These are phyloP conservation scores for Zoanthus solanderi DNA, from an alignment of 92 coral and sea anemone genomes.

Conservation along the genomic window DNA sequence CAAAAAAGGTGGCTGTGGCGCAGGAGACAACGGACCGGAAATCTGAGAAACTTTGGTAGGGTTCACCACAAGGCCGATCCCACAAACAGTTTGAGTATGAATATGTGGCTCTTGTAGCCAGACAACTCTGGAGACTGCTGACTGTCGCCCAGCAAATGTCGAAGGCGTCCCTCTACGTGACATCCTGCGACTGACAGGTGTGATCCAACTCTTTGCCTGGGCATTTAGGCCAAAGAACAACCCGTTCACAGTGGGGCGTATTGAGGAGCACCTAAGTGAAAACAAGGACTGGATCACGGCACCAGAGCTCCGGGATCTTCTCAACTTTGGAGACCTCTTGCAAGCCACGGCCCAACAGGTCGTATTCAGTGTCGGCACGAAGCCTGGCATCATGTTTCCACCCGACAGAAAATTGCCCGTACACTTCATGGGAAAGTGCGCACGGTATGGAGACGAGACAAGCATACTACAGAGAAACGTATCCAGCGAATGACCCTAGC, in stretches of 20 bases:
- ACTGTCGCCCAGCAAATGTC: not conserved
- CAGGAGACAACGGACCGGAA: slow-evolving; percentile 18
- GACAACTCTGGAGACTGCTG: not conserved
- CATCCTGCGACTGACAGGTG: not conserved
- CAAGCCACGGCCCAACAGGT: slow-evolving; percentile 24
- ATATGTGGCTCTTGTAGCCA: slow-evolving; percentile 6
- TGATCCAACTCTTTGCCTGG: not conserved
- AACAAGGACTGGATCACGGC: slow-evolving; percentile 31
- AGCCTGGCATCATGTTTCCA: slow-evolving; percentile 8
- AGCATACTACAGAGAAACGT: no score
- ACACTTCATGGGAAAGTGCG: no score
- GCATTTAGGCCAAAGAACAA: not conserved
- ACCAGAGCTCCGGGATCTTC: slow-evolving; percentile 17
- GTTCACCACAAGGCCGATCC: not conserved
- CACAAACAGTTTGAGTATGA: no score
- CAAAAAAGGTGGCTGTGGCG: slow-evolving; percentile 14
- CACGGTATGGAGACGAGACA: no score
- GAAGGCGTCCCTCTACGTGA: not conserved
- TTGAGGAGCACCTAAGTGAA: slow-evolving; percentile 21
- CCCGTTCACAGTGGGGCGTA: not conserved
- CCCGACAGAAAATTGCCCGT: slow-evolving; percentile 8
- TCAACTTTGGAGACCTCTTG: slow-evolving; percentile 6
- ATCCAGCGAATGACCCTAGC: no score
- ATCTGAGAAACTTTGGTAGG: slow-evolving; percentile 14
- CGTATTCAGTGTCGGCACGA: not conserved